Conservation (phyloP, 2,888 invertebrate species). For the Philaethria dido region DNA sequence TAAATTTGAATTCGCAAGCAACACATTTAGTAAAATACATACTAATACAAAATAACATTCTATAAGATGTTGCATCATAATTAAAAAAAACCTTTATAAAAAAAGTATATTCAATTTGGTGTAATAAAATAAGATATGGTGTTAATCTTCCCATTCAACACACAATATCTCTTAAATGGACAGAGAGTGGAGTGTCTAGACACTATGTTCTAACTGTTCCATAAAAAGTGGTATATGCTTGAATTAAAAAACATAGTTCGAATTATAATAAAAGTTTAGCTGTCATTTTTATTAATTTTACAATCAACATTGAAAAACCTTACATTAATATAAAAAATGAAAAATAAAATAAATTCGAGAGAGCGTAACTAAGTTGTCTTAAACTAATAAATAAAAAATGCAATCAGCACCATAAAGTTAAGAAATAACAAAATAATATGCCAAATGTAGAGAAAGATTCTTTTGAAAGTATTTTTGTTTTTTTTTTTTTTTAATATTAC, state of each 20-base stretch:
- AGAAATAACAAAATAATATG: conserved; percentile 15
- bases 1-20: no score
- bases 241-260: no score
- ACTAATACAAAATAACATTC: no score
- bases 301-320: conserved; percentile 12
- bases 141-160: neutral
- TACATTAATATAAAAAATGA: conserved; percentile 11
- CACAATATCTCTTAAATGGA: neutral
- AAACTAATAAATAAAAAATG: conserved; percentile 36
- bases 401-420: conserved; percentile 36
- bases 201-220: neutral
- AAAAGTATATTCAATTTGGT: neutral
- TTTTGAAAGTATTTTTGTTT: conserved; percentile 2
- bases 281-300: conserved; percentile 8
- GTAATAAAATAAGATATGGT: neutral
- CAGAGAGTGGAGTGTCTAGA: neutral
- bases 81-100: neutral
- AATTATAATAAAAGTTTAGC: neutral
- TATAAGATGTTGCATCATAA: neutral
- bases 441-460: neutral
- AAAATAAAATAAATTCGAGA: conserved; percentile 42
- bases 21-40: no score
- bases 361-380: conserved; percentile 27
- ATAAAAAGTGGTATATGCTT: no score
- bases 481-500: conserved; percentile 7